phyloP scores from a whole-genome alignment of 2,113 vertebrate species.

The Odocoileus virginianus region DNA sequence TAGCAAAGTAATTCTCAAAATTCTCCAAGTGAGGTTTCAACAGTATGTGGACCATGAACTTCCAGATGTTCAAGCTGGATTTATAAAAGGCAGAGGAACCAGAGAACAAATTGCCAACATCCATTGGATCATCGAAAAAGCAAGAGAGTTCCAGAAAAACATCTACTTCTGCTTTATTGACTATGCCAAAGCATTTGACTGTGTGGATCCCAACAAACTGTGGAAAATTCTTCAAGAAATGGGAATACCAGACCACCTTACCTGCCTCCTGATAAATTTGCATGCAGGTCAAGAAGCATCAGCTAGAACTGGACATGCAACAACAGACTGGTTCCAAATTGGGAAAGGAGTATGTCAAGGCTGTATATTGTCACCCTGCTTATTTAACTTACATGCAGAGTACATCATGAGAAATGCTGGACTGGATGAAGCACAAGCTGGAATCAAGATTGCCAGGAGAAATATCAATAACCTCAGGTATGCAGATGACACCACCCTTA shows the following conservation, averaged over 20 bases:
- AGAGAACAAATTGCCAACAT: not conserved
- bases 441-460: not conserved
- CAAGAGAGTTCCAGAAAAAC: not conserved
- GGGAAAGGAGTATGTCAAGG: not conserved
- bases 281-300: not conserved
- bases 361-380: not conserved
- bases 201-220: not conserved
- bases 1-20: not conserved
- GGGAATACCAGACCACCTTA: not conserved
- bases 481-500: not conserved
- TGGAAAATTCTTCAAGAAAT: not conserved
- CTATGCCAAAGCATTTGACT: not conserved
- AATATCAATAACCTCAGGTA: not conserved
- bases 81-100: not conserved
- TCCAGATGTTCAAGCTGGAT: not conserved
- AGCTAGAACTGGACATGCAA: not conserved
- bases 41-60: not conserved
- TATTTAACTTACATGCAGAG: not conserved
- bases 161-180: not conserved
- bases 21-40: not conserved
- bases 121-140: not conserved
- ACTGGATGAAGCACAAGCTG: not conserved
- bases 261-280: not conserved
- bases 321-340: not conserved
- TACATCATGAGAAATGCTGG: not conserved